Evolutionary conservation across 2,797 vertebrate species (phyloP), one percentile per base, ranked within the genome.

Genomic region (Rhinella marina): DNA sequence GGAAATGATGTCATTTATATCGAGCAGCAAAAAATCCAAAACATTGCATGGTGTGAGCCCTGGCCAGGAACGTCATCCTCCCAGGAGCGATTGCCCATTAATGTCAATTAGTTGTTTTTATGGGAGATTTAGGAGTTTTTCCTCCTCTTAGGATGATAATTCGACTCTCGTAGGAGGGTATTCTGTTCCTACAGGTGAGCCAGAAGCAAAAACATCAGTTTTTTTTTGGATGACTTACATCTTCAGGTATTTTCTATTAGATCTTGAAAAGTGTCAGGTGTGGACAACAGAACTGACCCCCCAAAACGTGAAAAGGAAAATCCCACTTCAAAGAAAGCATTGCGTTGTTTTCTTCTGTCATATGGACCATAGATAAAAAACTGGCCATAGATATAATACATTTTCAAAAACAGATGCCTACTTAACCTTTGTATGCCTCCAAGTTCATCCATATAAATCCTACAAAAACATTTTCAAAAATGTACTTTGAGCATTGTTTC

Each of bases 1-100:
- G 81, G 73, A 77, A 84, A 88, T 84, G 59, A 88, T 59, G 86
- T 88, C 29, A 87, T 87, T 87, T 83, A 87, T 84, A 64, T 83
- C 81, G 57, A 66, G 25, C 21, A 50, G 70, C 56, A 82, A 83
- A 83, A 84, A 75, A 68, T 84, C 72, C 86, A 50, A 88, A 77
- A 68, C 62, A 83, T 83, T 25, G 73, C 17, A 23, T 3, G 70
- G 86, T 4, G 52, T 16, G 17, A 81, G 72, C 23, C 12, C 29
- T 6, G 86, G 72, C 86, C 86, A 88, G 73, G 72, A 81, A 70
- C 73, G 48, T 57, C 80, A 29, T 77, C 29, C 32, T 29, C 52
- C 59, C 11, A 21, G 62, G 86, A 88, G 48, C 61, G 32, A 79
- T 88, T 29, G 61, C 32, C 64, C 50, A 88, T 88, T 88, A 88